Percentiles rank a stretch among this genome's conserved stretches.
Evolutionary conservation across 2,113 vertebrate genomes (phyloP).

Genomic region (Gavialis gangeticus): DNA sequence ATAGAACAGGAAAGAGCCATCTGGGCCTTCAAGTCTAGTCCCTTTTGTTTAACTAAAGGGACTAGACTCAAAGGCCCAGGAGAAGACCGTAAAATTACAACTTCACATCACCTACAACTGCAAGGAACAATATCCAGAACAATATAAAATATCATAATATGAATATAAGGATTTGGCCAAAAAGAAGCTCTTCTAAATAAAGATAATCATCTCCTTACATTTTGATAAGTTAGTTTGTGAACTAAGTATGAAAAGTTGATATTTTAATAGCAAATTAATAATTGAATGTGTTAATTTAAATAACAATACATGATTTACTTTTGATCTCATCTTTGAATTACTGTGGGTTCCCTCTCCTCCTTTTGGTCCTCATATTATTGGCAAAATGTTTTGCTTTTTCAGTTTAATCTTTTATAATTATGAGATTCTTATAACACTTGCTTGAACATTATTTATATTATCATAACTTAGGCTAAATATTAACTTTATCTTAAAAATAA

Average conservation of each 20-base stretch:
- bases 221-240: background rate
- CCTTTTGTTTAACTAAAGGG: no score
- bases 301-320: background rate
- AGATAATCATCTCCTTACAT: background rate
- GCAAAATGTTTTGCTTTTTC: background rate
- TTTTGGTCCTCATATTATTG: background rate
- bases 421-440: background rate
- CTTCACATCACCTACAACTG: no score
- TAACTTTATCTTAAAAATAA: background rate
- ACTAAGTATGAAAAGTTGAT: background rate
- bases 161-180: background rate
- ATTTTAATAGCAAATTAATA: background rate
- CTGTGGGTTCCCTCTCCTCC: background rate
- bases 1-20: no score
- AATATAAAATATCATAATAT: no score
- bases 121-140: no score
- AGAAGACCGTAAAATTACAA: no score
- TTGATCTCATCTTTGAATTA: background rate
- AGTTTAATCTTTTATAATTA: background rate
- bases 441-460: background rate
- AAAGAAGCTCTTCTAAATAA: background rate
- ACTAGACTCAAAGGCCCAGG: no score
- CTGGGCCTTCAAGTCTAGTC: no score
- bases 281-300: background rate
- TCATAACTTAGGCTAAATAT: background rate